Evolutionary conservation across 2,888 invertebrate species (phyloP).

Genomic region (Lepidochitona cinerea): DNA sequence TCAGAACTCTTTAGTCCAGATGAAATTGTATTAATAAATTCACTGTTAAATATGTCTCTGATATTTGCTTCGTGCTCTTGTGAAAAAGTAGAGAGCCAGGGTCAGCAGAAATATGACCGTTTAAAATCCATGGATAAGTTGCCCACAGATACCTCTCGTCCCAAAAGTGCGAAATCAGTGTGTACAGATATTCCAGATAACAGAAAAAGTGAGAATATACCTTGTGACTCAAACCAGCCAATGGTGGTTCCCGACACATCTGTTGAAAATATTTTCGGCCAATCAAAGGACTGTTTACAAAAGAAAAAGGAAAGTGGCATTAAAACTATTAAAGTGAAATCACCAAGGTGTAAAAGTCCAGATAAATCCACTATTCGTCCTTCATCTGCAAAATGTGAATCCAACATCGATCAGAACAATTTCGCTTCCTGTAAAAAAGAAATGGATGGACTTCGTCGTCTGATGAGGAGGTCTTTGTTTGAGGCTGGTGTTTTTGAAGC

Average conservation of each 20-base stretch:
- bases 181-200: not conserved
- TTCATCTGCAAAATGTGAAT: no score
- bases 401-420: no score
- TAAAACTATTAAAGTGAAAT: no score
- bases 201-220: not conserved
- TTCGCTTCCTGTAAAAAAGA: no score
- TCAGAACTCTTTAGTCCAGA: no score
- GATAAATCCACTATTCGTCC: no score
- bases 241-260: not conserved
- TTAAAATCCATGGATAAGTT: not conserved
- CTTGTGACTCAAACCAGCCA: not conserved
- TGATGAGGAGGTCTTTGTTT: slow-evolving; percentile 45
- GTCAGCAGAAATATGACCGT: not conserved
- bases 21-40: no score
- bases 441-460: slow-evolving; percentile 40
- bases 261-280: not conserved
- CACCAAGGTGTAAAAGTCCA: no score
- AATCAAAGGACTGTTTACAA: not conserved
- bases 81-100: slow-evolving; percentile 22
- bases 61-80: slow-evolving; percentile 42
- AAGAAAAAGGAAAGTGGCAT: no score
- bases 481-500: slow-evolving; percentile 35
- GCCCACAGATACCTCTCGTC: not conserved
- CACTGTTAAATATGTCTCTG: no score
- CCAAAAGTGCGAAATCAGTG: not conserved